Percentiles rank a stretch among this genome's conserved stretches.
Evolutionary conservation across 1,140 invertebrate genomes (phyloP).

Genomic region (Ceratosolen fusciceps): DNA sequence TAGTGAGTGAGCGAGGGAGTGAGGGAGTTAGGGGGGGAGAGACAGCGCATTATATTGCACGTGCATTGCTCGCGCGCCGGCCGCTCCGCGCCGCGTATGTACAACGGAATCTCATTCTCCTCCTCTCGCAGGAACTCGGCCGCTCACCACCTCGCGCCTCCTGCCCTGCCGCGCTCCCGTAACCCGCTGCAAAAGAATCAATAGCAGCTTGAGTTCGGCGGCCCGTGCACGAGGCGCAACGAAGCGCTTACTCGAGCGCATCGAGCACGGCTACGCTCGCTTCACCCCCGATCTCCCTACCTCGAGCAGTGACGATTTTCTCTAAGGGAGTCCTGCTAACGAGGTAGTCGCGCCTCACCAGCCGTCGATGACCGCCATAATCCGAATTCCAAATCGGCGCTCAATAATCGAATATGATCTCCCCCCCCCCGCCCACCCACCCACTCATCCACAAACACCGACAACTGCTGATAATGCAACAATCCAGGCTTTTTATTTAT

Average conservation of each 20-base stretch:
- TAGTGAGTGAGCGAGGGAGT: background rate
- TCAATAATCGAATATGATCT: no score
- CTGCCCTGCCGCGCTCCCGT: background rate
- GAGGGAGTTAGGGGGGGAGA: background rate
- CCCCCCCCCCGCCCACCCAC: no score
- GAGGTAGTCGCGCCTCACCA: no score
- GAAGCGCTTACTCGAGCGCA: conserved; percentile 20
- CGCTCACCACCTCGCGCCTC: background rate
- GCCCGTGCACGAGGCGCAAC: conserved; percentile 8
- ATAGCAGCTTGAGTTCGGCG: conserved; percentile 42
- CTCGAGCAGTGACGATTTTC: no score
- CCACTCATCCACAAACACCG: no score
- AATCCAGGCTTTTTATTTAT: no score
- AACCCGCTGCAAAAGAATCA: conserved; percentile 35
- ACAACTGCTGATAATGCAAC: no score
- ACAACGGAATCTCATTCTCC: background rate
- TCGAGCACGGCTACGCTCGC: background rate
- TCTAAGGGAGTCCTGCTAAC: no score
- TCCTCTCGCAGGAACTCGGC: background rate
- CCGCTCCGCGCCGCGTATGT: background rate
- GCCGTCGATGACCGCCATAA: no score
- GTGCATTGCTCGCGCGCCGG: conserved; percentile 14
- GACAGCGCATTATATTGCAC: conserved; percentile 35
- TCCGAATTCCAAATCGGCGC: no score
- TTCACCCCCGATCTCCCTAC: background rate